Evolutionary conservation across 2,797 vertebrate species (phyloP).

Genomic region (Gallinago nigripennis): DNA sequence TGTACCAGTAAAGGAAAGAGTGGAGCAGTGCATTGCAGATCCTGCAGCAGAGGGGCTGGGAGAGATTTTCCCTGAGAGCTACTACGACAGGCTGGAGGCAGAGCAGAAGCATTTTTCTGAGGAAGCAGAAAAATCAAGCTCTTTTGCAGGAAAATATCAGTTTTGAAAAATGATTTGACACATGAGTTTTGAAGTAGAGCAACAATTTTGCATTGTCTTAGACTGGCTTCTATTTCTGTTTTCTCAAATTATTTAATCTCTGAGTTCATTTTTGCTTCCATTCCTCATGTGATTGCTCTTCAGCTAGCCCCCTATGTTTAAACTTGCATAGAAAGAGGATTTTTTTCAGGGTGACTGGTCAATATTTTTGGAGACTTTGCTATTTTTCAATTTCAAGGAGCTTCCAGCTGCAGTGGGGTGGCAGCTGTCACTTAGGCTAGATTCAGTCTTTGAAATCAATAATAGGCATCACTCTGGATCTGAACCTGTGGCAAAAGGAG

Average conservation of each 20-base stretch:
- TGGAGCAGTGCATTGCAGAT: background rate
- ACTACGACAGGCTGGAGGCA: background rate
- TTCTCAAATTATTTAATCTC: background rate
- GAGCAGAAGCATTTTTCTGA: background rate
- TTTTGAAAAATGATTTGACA: background rate
- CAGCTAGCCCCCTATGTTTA: background rate
- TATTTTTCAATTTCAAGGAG: background rate
- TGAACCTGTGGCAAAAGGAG: background rate
- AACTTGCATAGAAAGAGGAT: background rate
- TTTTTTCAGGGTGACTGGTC: background rate
- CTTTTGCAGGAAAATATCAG: background rate
- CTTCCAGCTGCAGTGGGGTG: background rate
- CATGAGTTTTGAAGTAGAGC: background rate
- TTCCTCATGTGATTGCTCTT: background rate
- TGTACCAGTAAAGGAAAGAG: background rate
- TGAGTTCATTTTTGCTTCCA: background rate
- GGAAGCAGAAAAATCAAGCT: background rate
- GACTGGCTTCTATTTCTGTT: background rate
- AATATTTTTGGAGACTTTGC: background rate
- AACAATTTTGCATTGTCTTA: background rate
- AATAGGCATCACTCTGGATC: background rate
- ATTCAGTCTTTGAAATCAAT: background rate
- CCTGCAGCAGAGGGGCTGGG: background rate
- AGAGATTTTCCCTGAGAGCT: background rate
- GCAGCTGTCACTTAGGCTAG: background rate